Percentiles rank a stretch among this genome's conserved stretches.
Evolutionary conservation across 1,140 invertebrate genomes (phyloP).

Genomic region (Zaprionus kolodkinae): DNA sequence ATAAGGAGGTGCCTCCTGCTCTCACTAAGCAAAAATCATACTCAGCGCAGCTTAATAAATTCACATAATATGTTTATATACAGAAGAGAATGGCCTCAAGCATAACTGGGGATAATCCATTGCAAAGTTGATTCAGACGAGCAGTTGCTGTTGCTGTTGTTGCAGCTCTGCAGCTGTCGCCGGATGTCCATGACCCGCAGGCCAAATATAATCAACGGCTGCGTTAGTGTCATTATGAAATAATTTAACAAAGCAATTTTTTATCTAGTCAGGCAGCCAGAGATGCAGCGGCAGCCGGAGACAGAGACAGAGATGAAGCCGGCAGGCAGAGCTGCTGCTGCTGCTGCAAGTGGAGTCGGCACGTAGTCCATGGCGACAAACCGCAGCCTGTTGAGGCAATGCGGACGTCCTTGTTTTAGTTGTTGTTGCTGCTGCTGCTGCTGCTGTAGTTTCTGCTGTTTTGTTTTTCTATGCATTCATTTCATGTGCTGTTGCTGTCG

Average conservation of each 20-base stretch:
- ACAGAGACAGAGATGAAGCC: slow-evolving; percentile 5
- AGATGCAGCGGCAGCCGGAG: not conserved
- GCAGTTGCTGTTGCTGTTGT: slow-evolving; percentile 36
- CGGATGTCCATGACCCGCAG: slow-evolving; percentile 74
- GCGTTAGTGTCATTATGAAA: slow-evolving; percentile 80
- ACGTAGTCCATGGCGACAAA: slow-evolving; percentile 42
- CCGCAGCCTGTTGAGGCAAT: slow-evolving; percentile 61
- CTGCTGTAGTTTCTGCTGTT: slow-evolving; percentile 8
- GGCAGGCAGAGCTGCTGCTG: not conserved
- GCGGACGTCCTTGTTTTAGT: slow-evolving; percentile 40
- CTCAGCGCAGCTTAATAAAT: not conserved
- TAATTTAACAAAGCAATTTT: slow-evolving; percentile 82
- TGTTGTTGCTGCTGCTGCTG: not conserved
- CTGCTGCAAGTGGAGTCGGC: slow-evolving; percentile 22
- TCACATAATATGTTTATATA: slow-evolving; percentile 14
- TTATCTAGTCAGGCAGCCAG: slow-evolving; percentile 55
- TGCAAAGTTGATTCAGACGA: slow-evolving; percentile 54
- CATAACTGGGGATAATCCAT: slow-evolving; percentile 60
- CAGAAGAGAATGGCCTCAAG: slow-evolving; percentile 25
- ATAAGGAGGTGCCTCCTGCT: not conserved
- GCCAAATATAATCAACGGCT: slow-evolving; percentile 78
- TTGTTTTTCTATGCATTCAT: slow-evolving; percentile 74
- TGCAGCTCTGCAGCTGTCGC: slow-evolving; percentile 27
- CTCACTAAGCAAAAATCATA: not conserved
- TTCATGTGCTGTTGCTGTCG: slow-evolving; percentile 42